A percentile compares a stretch with the other conserved stretches of the same genome.
These are phyloP conservation scores for Pheucticus melanocephalus DNA, from an alignment of 2,113 vertebrate species.

Conservation along the genomic window DNA sequence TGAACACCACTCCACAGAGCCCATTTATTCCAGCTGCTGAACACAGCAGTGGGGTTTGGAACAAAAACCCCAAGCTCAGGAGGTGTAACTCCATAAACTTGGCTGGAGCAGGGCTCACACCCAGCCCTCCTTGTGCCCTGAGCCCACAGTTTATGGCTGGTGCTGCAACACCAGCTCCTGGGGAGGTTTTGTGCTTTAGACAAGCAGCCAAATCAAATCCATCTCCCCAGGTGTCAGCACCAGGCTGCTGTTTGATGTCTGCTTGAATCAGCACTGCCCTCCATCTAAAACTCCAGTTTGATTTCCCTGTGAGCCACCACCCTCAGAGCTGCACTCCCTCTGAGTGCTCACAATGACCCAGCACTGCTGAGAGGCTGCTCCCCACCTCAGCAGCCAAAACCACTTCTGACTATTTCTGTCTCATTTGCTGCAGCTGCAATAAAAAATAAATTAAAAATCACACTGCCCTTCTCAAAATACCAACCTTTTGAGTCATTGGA, in stretches of 20 bases:
- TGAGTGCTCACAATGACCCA: background rate
- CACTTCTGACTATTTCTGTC: background rate
- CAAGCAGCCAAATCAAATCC: background rate
- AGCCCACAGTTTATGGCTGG: background rate
- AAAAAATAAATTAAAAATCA: background rate
- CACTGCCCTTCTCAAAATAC: background rate
- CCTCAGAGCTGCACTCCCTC: background rate
- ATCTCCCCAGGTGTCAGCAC: background rate
- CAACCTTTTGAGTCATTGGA: background rate
- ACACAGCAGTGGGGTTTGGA: background rate
- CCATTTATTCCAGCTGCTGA: background rate
- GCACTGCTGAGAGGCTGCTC: background rate
- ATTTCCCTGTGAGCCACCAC: background rate
- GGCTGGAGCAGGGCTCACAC: background rate
- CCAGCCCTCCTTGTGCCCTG: background rate
- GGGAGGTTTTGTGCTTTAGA: background rate
- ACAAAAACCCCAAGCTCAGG: accelerated
- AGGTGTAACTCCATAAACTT: background rate
- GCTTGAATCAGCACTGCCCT: background rate
- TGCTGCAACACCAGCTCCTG: background rate
- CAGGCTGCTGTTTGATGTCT: background rate
- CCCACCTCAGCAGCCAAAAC: background rate
- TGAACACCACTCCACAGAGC: background rate
- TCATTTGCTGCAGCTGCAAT: background rate
- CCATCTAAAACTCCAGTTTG: background rate